phyloP scores from a whole-genome alignment of 2,113 vertebrate genomes.

The Mixornis gularis region DNA sequence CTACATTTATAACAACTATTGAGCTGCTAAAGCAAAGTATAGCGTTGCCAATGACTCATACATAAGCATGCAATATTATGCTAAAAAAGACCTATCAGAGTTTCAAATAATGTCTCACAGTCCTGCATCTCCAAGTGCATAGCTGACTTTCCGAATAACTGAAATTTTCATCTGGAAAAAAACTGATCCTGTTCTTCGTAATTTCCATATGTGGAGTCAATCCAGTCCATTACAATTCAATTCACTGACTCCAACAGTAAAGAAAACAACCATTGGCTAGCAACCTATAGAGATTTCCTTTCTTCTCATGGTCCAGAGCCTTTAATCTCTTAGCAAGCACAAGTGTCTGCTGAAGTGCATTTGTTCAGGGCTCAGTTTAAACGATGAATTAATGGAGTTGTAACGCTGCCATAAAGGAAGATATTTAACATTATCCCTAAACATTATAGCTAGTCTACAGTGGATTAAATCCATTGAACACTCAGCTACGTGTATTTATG shows the following conservation, averaged over 20 bases:
- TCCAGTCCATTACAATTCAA: slow-evolving; percentile 27
- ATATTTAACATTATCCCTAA: neutral
- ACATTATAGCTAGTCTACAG: neutral
- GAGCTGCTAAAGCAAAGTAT: neutral
- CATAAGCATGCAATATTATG: neutral
- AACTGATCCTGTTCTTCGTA: neutral
- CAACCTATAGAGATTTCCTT: slow-evolving; percentile 40
- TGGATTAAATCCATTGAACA: neutral
- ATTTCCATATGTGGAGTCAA: slow-evolving; percentile 31
- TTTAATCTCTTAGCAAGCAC: slow-evolving; percentile 46
- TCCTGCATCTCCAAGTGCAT: neutral
- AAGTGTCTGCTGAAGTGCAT: slow-evolving; percentile 24
- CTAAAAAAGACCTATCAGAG: neutral
- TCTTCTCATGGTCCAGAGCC: slow-evolving; percentile 9
- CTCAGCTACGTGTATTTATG: neutral
- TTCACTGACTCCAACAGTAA: slow-evolving; percentile 12
- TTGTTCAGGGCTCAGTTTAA: slow-evolving; percentile 23
- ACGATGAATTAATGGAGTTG: neutral
- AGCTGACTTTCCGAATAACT: neutral
- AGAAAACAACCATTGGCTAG: slow-evolving; percentile 42
- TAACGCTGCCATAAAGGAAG: slow-evolving; percentile 14
- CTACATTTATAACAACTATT: neutral
- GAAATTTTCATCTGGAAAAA: neutral
- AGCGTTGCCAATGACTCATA: neutral
- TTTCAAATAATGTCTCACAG: neutral